phyloP scores from a whole-genome alignment of 2,797 vertebrate genomes.

The Mus caroli region DNA sequence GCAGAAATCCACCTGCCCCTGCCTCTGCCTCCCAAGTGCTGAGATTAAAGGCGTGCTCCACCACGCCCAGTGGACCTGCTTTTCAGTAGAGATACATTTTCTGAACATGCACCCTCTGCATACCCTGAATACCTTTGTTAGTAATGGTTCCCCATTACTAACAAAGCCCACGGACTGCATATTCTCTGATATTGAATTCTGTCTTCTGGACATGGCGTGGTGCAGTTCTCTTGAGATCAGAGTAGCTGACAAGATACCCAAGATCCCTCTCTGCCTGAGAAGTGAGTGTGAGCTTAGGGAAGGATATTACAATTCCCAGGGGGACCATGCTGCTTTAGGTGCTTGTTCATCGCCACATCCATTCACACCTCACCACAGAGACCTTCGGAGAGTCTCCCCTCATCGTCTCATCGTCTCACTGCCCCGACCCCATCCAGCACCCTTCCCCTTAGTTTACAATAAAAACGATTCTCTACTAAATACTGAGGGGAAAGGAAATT shows the following conservation, averaged over 20 bases:
- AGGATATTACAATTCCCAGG: not conserved
- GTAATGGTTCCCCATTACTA: too few species aligned
- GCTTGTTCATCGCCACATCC: not conserved
- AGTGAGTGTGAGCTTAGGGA: not conserved
- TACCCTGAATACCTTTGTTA: not conserved
- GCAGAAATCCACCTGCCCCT: too few species aligned
- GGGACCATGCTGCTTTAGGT: not conserved
- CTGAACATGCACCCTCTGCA: not conserved
- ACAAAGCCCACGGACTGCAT: not conserved
- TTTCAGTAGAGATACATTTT: slow-evolving; percentile 10
- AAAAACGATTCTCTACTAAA: slow-evolving; percentile 33
- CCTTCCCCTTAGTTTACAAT: not conserved
- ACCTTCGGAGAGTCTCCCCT: not conserved
- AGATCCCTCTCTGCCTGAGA: not conserved
- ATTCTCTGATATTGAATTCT: not conserved
- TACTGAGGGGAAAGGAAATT: not conserved
- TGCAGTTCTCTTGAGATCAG: not conserved
- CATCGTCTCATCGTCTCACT: not conserved
- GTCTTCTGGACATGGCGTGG: not conserved
- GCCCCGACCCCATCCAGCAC: not conserved
- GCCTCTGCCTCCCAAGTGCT: too few species aligned
- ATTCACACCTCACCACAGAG: not conserved
- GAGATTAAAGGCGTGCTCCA: too few species aligned
- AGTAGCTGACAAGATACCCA: not conserved
- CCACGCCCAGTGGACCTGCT: not conserved